Conservation (phyloP, 2,797 vertebrate genomes). For the Pagetopsis macropterus region DNA sequence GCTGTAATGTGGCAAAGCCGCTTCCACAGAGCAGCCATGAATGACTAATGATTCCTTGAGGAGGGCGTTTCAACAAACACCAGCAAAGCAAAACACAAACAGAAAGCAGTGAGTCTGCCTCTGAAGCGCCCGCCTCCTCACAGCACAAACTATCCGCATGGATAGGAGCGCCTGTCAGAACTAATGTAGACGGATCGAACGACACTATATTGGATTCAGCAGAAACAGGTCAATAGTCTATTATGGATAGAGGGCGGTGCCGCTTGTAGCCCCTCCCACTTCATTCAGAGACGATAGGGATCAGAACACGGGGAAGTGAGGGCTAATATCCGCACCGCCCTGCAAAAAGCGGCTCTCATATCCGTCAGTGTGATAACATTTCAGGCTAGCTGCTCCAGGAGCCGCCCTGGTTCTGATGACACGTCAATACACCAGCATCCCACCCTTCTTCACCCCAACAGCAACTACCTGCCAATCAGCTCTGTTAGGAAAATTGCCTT, state of each 20-base stretch:
- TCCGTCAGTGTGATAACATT: slow-evolving; percentile 60
- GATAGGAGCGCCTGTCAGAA: slow-evolving; percentile 43
- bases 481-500: slow-evolving; percentile 69
- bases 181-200: slow-evolving; percentile 49
- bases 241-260: slow-evolving; percentile 46
- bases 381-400: slow-evolving; percentile 43
- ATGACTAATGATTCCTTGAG: slow-evolving; percentile 76
- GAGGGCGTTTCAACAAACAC: slow-evolving; percentile 66
- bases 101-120: slow-evolving; percentile 41
- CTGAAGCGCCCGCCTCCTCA: slow-evolving; percentile 22
- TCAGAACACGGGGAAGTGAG: slow-evolving; percentile 49
- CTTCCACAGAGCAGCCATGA: slow-evolving; percentile 71
- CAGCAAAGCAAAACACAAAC: slow-evolving; percentile 70
- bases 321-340: slow-evolving; percentile 66
- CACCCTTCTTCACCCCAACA: slow-evolving; percentile 46
- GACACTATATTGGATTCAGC: slow-evolving; percentile 35
- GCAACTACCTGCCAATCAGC: slow-evolving; percentile 64
- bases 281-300: slow-evolving; percentile 56
- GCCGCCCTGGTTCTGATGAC: slow-evolving; percentile 61
- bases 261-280: slow-evolving; percentile 39
- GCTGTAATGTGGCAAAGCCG: slow-evolving; percentile 57
- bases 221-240: slow-evolving; percentile 60
- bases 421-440: slow-evolving; percentile 65
- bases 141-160: slow-evolving; percentile 26
- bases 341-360: slow-evolving; percentile 63